Percentiles rank a stretch among this genome's conserved stretches.
Evolutionary conservation across 2,888 invertebrate genomes (phyloP).

Genomic region (Cheilosia soror): DNA sequence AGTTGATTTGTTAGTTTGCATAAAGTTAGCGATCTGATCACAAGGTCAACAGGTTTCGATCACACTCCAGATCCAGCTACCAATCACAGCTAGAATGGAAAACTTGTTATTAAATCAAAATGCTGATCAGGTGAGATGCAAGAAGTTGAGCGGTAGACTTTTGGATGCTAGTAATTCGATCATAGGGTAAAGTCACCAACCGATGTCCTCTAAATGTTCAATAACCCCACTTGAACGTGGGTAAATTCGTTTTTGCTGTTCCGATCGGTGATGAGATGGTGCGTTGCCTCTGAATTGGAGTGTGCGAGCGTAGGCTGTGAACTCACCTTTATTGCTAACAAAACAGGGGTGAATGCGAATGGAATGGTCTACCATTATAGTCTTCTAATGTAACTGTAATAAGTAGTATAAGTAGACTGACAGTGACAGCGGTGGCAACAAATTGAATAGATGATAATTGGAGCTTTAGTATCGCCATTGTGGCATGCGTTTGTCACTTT

Average conservation of each 20-base stretch:
- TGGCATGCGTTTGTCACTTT: background rate
- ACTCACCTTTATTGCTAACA: slow-evolving; percentile 12
- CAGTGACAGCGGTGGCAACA: background rate
- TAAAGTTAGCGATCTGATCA: slow-evolving; percentile 61
- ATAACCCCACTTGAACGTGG: slow-evolving; percentile 46
- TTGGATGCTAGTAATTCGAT: slow-evolving; percentile 24
- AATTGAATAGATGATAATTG: background rate
- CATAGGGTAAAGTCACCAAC: slow-evolving; percentile 33
- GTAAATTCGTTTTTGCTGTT: slow-evolving; percentile 13
- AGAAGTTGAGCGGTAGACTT: slow-evolving; percentile 13
- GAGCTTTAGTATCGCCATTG: background rate
- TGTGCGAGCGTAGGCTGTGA: slow-evolving; percentile 12
- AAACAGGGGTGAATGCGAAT: background rate
- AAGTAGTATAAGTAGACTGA: background rate
- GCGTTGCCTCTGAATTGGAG: slow-evolving; percentile 10
- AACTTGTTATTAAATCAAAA: slow-evolving; percentile 43
- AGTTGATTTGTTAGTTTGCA: slow-evolving; percentile 63
- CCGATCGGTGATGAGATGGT: slow-evolving; percentile 9
- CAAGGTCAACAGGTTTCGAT: slow-evolving; percentile 71
- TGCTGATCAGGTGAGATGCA: slow-evolving; percentile 37
- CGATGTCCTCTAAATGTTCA: slow-evolving; percentile 56
- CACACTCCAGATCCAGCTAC: slow-evolving; percentile 28
- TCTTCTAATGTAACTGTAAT: background rate
- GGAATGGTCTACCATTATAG: background rate
- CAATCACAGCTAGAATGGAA: slow-evolving; percentile 48